phyloP scores from a whole-genome alignment of 2,113 vertebrate species.

The Uria lomvia region DNA sequence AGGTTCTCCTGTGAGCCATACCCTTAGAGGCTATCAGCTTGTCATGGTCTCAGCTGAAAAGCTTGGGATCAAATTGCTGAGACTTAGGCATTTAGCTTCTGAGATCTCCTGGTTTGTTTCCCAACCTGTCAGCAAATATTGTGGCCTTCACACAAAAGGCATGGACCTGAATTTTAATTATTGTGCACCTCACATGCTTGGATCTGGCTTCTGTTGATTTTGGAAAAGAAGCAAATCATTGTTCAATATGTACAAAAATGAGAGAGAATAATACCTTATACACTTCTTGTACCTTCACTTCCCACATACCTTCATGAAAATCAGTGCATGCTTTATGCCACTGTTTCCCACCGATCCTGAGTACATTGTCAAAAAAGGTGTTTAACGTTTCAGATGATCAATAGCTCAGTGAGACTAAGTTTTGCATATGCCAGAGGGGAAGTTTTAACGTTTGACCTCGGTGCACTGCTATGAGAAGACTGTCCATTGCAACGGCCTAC shows the following conservation, averaged over 20 bases:
- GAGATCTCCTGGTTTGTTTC: neutral
- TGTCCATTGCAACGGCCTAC: rapidly evolving
- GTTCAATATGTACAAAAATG: neutral
- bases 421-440: neutral
- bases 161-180: neutral
- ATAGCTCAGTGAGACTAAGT: neutral
- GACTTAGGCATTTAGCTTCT: neutral
- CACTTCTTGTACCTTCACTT: neutral
- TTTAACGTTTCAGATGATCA: neutral
- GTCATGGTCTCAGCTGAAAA: constrained; percentile 18
- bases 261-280: neutral
- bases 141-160: neutral
- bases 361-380: neutral
- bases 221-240: neutral
- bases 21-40: neutral
- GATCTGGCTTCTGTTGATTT: neutral
- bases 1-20: neutral
- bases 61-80: constrained; percentile 1
- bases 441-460: neutral
- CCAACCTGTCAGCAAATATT: neutral
- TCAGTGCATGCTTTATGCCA: neutral
- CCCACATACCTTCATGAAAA: neutral
- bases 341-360: neutral
- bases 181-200: neutral
- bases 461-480: neutral